phyloP scores from a whole-genome alignment of 1,140 invertebrate genomes.

The Drosophila biarmipes region DNA sequence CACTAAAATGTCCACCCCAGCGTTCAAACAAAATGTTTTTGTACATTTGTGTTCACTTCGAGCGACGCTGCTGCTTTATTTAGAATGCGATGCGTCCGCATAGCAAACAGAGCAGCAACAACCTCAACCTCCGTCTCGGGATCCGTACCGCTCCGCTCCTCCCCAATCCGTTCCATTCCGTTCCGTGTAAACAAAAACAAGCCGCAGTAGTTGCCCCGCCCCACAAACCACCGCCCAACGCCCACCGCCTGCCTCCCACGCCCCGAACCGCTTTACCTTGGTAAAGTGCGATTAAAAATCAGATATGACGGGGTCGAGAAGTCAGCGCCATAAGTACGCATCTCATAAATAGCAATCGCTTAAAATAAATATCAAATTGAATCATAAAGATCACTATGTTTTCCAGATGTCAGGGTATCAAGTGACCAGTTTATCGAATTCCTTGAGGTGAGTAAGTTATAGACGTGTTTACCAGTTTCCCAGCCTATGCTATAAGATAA shows the following conservation, averaged over 20 bases:
- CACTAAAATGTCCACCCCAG: slow-evolving; percentile 49
- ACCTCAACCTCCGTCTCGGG: slow-evolving; percentile 20
- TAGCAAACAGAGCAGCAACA: slow-evolving; percentile 54
- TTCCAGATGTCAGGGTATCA: slow-evolving; percentile 29
- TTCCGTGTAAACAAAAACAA: slow-evolving; percentile 75
- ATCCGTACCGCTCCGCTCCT: neutral
- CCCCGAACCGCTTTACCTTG: slow-evolving; percentile 41
- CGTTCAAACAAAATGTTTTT: slow-evolving; percentile 39
- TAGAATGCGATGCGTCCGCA: slow-evolving; percentile 69
- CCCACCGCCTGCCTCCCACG: slow-evolving; percentile 39
- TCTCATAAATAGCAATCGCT: slow-evolving; percentile 6
- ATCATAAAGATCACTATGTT: slow-evolving; percentile 29
- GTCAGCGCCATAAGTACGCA: slow-evolving; percentile 40
- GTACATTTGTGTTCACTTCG: slow-evolving; percentile 53
- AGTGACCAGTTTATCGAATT: slow-evolving; percentile 30
- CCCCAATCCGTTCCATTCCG: neutral
- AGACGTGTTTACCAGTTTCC: slow-evolving; percentile 32
- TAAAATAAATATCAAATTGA: too few relatives aligned
- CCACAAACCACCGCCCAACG: slow-evolving; percentile 8
- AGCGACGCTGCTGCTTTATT: slow-evolving; percentile 63
- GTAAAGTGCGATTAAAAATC: slow-evolving; percentile 69
- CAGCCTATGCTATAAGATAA: too few relatives aligned
- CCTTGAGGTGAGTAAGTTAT: slow-evolving; percentile 22
- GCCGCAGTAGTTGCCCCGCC: slow-evolving; percentile 47
- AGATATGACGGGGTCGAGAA: slow-evolving; percentile 42